Conservation (phyloP, 1,140 invertebrate genomes). For the Brachionus paranguensis region DNA sequence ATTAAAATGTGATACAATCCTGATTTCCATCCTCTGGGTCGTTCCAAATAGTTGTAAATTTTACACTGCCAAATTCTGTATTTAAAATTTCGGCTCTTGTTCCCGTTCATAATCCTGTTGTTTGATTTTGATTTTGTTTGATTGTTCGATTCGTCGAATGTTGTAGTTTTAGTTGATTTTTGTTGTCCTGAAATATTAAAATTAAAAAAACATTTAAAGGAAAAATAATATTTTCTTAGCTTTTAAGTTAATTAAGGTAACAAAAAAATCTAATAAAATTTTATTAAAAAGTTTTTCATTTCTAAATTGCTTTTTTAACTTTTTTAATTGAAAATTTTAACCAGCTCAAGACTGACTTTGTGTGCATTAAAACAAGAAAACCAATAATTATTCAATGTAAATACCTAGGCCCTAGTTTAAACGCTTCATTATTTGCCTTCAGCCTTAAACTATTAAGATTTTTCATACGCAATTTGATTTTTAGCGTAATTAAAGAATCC, state of each 20-base stretch:
- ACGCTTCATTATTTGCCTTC: neutral
- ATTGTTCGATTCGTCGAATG: neutral
- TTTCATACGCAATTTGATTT: neutral
- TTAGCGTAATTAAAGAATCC: neutral
- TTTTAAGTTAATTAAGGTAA: neutral
- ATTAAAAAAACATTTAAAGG: neutral
- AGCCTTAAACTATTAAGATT: neutral
- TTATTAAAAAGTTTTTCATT: neutral
- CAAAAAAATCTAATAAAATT: too few species aligned
- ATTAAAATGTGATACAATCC: conserved; percentile 82
- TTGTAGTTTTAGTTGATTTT: neutral
- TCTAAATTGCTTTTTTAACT: neutral
- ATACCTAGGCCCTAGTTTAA: neutral
- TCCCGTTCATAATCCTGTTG: neutral
- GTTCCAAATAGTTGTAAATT: conserved; percentile 87
- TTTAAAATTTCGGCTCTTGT: conserved; percentile 12
- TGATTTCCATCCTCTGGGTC: conserved; percentile 74
- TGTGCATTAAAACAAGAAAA: neutral
- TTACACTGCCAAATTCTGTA: conserved; percentile 79
- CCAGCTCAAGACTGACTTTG: neutral
- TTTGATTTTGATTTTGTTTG: neutral
- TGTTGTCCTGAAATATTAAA: neutral
- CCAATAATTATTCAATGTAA: neutral
- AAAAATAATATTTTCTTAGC: neutral
- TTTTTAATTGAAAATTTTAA: neutral